Conservation (phyloP, 2,888 invertebrate genomes). For the Eutolmus rufibarbis region DNA sequence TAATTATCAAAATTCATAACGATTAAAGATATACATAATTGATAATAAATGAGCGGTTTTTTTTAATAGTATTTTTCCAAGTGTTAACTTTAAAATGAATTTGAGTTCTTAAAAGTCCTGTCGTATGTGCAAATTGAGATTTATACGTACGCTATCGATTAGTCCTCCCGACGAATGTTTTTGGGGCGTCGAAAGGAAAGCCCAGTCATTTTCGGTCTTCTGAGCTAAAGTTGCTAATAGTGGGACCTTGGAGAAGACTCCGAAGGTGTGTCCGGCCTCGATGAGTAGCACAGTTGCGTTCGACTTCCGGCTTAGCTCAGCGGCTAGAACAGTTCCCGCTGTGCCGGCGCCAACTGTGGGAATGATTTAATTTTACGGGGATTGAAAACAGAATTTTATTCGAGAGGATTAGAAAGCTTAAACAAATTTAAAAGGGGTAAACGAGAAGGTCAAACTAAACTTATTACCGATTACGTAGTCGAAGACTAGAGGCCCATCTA, state of each 20-base stretch:
- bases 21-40: too few relatives aligned
- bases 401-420: not conserved
- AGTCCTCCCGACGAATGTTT: conserved; percentile 72
- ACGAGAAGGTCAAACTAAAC: not conserved
- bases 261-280: conserved; percentile 76
- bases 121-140: not conserved
- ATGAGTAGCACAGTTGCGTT: conserved; percentile 69
- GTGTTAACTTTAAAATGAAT: too few relatives aligned
- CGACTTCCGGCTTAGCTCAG: conserved; percentile 68
- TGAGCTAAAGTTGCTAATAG: conserved; percentile 74
- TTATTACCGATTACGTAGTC: conserved; percentile 48
- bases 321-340: conserved; percentile 74
- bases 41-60: too few relatives aligned
- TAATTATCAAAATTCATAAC: too few relatives aligned
- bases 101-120: not conserved
- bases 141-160: conserved; percentile 65
- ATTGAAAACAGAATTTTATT: not conserved
- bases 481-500: conserved; percentile 22
- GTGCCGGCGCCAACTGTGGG: conserved; percentile 73
- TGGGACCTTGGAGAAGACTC: conserved; percentile 70
- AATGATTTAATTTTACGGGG: not conserved
- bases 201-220: conserved; percentile 73
- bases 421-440: not conserved
- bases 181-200: conserved; percentile 70
- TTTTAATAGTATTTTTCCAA: too few relatives aligned